A percentile compares a stretch with the other conserved stretches of the same genome.
Conservation (phyloP, 2,797 vertebrate species). For the Threskiornis aethiopicus region DNA sequence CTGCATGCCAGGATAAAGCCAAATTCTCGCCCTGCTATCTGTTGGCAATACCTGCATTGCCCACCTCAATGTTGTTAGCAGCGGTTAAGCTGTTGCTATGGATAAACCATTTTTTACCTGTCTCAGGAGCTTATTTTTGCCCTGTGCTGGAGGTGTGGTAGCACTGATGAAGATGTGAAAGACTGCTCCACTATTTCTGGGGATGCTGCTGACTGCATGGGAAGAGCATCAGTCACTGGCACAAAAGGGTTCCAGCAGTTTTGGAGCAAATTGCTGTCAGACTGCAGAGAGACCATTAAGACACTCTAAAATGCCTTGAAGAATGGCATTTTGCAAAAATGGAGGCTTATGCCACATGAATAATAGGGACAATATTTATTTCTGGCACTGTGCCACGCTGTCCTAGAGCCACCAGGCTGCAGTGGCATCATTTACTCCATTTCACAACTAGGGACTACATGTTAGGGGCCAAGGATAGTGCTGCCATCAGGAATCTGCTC, state of each 20-base stretch:
- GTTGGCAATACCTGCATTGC: background rate
- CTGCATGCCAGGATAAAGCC: background rate
- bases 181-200: background rate
- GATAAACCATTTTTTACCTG: background rate
- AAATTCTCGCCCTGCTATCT: background rate
- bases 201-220: background rate
- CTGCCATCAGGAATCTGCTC: background rate
- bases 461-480: background rate
- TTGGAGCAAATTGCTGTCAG: background rate
- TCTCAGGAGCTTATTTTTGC: background rate
- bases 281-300: slow-evolving; percentile 1
- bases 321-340: background rate
- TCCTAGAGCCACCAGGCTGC: background rate
- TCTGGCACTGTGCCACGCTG: background rate
- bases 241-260: background rate
- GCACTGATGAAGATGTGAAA: background rate
- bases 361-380: background rate
- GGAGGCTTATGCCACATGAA: background rate
- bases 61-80: background rate
- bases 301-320: background rate
- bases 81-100: background rate
- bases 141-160: background rate
- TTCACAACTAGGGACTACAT: background rate
- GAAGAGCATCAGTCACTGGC: slow-evolving; percentile 2
- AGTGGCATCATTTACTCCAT: background rate